Evolutionary conservation across 2,888 invertebrate species (phyloP).

Genomic region (Portevinia maculata): DNA sequence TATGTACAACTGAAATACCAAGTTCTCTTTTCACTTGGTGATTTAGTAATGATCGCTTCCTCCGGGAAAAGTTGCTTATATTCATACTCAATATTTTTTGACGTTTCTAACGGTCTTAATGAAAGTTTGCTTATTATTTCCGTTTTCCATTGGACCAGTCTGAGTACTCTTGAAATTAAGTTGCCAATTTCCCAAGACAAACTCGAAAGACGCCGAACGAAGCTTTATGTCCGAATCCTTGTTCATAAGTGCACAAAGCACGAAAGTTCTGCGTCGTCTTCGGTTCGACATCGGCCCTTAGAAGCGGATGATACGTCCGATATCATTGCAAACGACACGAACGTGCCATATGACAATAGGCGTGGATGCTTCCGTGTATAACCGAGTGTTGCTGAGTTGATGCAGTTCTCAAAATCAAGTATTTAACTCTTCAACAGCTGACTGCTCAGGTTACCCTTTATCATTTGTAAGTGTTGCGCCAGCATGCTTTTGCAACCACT

Average conservation of each 20-base stretch:
- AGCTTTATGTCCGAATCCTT: conserved; percentile 98
- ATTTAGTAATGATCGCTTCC: too few species aligned
- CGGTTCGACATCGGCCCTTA: conserved; percentile 96
- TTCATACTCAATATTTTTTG: too few species aligned
- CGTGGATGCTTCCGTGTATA: conserved; percentile 76
- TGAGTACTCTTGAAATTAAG: too few species aligned
- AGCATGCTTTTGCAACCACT: conserved; percentile 98
- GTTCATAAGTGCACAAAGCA: conserved; percentile 96
- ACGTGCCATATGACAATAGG: conserved; percentile 85
- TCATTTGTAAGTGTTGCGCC: conserved; percentile 90
- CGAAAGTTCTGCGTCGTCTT: conserved; percentile 97
- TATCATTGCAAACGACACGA: conserved; percentile 92
- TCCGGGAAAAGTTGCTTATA: too few species aligned
- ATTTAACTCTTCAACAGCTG: conserved; percentile 64
- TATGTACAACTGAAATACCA: too few species aligned
- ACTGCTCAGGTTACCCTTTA: conserved; percentile 79
- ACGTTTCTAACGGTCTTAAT: too few species aligned
- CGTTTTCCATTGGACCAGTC: too few species aligned
- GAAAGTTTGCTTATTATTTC: too few species aligned
- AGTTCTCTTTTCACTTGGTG: too few species aligned
- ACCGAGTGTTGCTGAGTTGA: conserved; percentile 9
- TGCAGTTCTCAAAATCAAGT: background rate
- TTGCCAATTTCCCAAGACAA: too few species aligned
- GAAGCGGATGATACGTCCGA: conserved; percentile 95
- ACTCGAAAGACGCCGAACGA: too few species aligned